Evolutionary conservation across 2,113 vertebrate species (phyloP), one percentile per base, ranked within the genome.

Genomic region (Brienomyrus brachyistius): DNA sequence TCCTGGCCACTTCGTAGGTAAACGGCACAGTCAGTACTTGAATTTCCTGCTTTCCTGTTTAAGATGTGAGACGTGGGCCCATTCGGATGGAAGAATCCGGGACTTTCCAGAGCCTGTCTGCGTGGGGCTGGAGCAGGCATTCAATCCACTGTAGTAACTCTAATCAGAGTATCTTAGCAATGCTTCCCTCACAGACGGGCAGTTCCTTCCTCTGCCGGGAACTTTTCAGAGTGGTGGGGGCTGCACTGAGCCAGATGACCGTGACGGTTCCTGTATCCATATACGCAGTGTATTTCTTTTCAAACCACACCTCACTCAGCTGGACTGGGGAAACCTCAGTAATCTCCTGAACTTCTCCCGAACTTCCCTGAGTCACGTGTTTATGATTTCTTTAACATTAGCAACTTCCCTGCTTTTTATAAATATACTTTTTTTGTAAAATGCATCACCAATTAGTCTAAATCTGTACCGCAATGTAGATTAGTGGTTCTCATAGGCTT

Each of bases 21-120:
- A 87, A 56, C 17, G 19, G 31, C 31, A 31, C 54, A 59, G 54
- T 87, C 54, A 11, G 40, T 62, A 59, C 52, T n/a, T n/a, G 21
- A 21, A 88, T 88, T 17, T 47, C 87, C 85, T 87, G 85, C 50
- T 10, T 87, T 87, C 50, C 85, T 19, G 15, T 87, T 87, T 54
- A 43, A 87, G 10, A 54, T 54, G 23, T 2, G n/a, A 87, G 51
- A 43, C 5, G 15, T 31, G 51, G n/a, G 13, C 50, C 3, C 23
- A n/a, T 40, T 40, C 40, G 13, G 27, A 19, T 31, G 13, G 48
- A 31, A 27, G 48, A 52, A 86, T n/a, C 48, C 21, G 31, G 66
- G 15, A 74, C 27, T 86, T 86, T 51, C 50, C 84, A 7, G 84
- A 47, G 50, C 31, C 13, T 54, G 27, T 23, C 21, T 6, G n/a